These are phyloP conservation scores for Tipula lateralis DNA, from an alignment of 2,888 invertebrate species.

Conservation along the genomic window DNA sequence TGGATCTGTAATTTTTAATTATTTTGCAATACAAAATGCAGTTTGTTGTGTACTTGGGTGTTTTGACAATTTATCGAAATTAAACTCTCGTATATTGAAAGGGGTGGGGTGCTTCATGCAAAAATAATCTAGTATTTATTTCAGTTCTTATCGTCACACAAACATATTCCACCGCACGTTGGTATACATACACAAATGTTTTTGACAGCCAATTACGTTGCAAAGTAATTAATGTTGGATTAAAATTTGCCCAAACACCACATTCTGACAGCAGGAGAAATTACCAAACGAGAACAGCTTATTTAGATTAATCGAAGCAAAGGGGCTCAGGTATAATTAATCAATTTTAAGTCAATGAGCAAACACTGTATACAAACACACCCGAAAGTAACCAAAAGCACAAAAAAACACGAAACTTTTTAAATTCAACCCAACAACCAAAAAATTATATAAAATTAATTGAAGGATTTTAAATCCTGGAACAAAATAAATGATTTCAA, in stretches of 20 bases:
- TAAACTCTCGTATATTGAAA: background rate
- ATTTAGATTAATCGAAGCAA: background rate
- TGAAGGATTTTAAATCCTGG: background rate
- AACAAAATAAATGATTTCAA: background rate
- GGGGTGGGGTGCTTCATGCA: background rate
- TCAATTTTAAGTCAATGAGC: slow-evolving; percentile 16
- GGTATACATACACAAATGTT: background rate
- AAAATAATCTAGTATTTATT: background rate
- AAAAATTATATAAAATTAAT: background rate
- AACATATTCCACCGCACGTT: background rate
- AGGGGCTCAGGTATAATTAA: background rate
- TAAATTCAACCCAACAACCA: background rate
- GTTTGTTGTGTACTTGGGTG: background rate
- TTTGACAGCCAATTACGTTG: background rate
- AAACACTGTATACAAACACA: too few relatives aligned
- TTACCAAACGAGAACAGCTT: background rate
- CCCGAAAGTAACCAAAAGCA: background rate
- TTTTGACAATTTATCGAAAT: too few relatives aligned
- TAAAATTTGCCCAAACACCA: background rate
- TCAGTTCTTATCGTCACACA: background rate
- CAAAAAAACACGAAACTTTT: background rate
- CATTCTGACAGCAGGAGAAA: background rate
- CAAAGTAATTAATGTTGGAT: background rate
- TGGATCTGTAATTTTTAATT: background rate
- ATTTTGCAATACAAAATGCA: background rate